phyloP scores from a whole-genome alignment of 1,140 invertebrate genomes.

The Bombyx mori region ASM3026992v2 NC_085111.1:10104001-10104500 shows the following conservation, averaged over 20 bases:
- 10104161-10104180: constrained; percentile 35
- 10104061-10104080: constrained; percentile 61
- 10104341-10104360: constrained; percentile 51
- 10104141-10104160: constrained; percentile 42
- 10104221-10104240: constrained; percentile 45
- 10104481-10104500: constrained; percentile 48
- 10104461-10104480: constrained; percentile 44
- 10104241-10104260: constrained; percentile 55
- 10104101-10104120: constrained; percentile 64
- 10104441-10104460: constrained; percentile 66
- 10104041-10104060: constrained; percentile 62
- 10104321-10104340: constrained; percentile 55
- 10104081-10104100: constrained; percentile 57
- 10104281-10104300: constrained; percentile 55
- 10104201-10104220: constrained; percentile 48
- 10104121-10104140: constrained; percentile 54
- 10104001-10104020: constrained; percentile 4
- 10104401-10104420: constrained; percentile 65
- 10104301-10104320: constrained; percentile 59
- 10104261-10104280: constrained; percentile 54
- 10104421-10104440: constrained; percentile 69
- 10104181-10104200: constrained; percentile 47
- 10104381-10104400: constrained; percentile 49
- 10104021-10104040: constrained; percentile 60
- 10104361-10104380: constrained; percentile 49